phyloP scores from a whole-genome alignment of 92 coral and sea anemone genomes.

The Metridium senile region DNA sequence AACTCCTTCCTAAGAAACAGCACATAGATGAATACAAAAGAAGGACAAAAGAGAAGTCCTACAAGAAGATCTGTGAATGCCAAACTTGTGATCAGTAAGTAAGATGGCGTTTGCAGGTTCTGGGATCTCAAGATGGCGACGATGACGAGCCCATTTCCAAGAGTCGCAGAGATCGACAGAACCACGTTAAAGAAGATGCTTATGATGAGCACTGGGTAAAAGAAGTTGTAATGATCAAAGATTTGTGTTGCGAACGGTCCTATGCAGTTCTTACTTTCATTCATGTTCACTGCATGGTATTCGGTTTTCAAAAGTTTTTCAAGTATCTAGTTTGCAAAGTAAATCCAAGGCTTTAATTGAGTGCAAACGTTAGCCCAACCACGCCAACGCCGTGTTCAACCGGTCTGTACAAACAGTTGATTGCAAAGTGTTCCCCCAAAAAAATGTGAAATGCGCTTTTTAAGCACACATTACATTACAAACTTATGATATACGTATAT shows the following conservation, averaged over 20 bases:
- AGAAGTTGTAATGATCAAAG: background rate
- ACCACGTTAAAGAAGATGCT: background rate
- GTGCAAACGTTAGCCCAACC: too few relatives aligned
- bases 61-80: conserved; percentile 46
- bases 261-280: background rate
- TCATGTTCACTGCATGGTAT: too few relatives aligned
- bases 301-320: too few relatives aligned
- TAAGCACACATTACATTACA: too few relatives aligned
- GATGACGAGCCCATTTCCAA: conserved; percentile 33
- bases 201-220: background rate
- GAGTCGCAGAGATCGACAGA: background rate
- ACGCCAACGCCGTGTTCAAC: too few relatives aligned
- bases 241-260: background rate
- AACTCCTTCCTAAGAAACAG: conserved; percentile 3
- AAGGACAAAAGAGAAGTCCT: conserved; percentile 37
- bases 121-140: conserved; percentile 37
- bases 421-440: too few relatives aligned
- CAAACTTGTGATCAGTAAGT: conserved; percentile 46
- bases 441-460: too few relatives aligned
- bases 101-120: conserved; percentile 48
- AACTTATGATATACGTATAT: too few relatives aligned
- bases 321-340: too few relatives aligned
- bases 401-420: too few relatives aligned
- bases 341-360: too few relatives aligned
- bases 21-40: background rate